phyloP scores from a whole-genome alignment of 2,888 invertebrate species.

The Itoplectis maculator region DNA sequence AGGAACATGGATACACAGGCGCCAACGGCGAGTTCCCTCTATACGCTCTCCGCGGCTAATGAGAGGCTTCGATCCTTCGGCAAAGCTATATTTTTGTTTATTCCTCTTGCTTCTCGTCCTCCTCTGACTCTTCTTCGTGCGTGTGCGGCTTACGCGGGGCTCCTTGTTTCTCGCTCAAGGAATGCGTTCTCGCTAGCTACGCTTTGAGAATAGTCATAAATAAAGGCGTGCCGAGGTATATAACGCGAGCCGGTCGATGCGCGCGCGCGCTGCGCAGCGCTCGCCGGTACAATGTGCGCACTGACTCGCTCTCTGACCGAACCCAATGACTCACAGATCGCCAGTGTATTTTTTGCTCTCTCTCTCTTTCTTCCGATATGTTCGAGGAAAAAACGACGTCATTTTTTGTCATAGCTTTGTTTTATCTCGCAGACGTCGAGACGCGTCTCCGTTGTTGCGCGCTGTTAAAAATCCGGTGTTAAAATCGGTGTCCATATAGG shows the following conservation, averaged over 20 bases:
- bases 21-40: neutral
- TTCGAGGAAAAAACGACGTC: neutral
- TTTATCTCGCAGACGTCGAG: neutral
- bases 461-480: neutral
- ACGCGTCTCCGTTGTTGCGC: neutral
- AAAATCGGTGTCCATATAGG: too few relatives aligned
- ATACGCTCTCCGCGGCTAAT: constrained; percentile 32
- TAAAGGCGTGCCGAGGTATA: constrained; percentile 65
- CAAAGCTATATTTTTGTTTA: constrained; percentile 3
- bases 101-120: constrained; percentile 3
- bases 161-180: constrained; percentile 31
- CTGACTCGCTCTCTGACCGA: constrained; percentile 7
- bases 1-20: constrained; percentile 1
- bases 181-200: constrained; percentile 46
- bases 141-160: neutral
- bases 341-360: neutral
- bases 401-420: constrained; percentile 9
- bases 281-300: constrained; percentile 42
- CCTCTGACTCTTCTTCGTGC: neutral
- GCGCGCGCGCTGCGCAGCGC: constrained; percentile 47
- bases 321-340: constrained; percentile 50
- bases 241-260: constrained; percentile 50
- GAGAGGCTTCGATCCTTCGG: constrained; percentile 54
- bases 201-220: constrained; percentile 57
- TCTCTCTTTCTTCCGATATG: neutral